Conservation (phyloP, 2,888 invertebrate genomes). For the Cantharis flavilabris region DNA sequence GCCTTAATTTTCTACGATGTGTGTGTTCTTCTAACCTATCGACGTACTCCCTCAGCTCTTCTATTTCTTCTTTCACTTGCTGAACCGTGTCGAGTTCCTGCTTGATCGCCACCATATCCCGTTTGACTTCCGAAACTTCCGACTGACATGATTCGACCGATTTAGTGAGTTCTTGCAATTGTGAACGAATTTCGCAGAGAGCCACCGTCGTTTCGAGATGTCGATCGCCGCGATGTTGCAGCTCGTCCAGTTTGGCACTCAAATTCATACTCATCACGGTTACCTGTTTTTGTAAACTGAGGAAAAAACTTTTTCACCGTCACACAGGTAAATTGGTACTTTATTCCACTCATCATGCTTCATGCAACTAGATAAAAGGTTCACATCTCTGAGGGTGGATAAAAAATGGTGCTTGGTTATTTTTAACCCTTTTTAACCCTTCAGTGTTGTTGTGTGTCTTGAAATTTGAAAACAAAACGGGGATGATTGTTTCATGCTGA, state of each 20-base stretch:
- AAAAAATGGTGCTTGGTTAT: not conserved
- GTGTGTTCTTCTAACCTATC: slow-evolving; percentile 91
- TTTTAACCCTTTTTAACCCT: not conserved
- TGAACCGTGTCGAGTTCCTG: slow-evolving; percentile 92
- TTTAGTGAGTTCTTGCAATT: slow-evolving; percentile 91
- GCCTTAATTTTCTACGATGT: slow-evolving; percentile 85
- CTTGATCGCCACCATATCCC: slow-evolving; percentile 94
- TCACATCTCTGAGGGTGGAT: not conserved
- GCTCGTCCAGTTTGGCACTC: slow-evolving; percentile 91
- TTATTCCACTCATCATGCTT: not conserved
- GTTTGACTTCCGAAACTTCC: slow-evolving; percentile 91
- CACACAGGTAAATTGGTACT: not conserved
- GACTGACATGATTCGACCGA: slow-evolving; percentile 94
- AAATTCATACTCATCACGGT: slow-evolving; percentile 97
- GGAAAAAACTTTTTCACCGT: slow-evolving; percentile 15
- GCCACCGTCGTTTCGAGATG: slow-evolving; percentile 93
- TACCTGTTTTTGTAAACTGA: slow-evolving; percentile 96
- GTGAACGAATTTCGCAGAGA: slow-evolving; percentile 89
- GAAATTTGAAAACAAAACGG: not conserved
- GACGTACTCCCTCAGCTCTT: slow-evolving; percentile 89
- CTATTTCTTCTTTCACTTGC: slow-evolving; percentile 93
- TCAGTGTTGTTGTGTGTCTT: not conserved
- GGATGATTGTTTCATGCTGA: not conserved
- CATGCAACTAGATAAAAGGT: not conserved
- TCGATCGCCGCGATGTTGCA: slow-evolving; percentile 80